Conservation (phyloP, 2,888 invertebrate species). For the Melolontha melolontha region DNA sequence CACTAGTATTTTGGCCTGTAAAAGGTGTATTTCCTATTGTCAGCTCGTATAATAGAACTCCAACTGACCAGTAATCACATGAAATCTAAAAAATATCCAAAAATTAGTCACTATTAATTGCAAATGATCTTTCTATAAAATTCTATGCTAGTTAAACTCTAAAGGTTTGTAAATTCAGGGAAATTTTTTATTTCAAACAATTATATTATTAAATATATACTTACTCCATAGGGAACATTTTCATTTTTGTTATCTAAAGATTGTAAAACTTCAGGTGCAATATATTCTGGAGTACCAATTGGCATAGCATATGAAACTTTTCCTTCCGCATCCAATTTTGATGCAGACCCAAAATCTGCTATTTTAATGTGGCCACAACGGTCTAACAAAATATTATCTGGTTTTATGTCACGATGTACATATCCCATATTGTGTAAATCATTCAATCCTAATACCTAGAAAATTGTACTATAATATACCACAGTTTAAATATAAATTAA, state of each 20-base stretch:
- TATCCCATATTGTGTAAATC: constrained; percentile 85
- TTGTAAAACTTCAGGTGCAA: constrained; percentile 85
- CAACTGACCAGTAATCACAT: constrained; percentile 92
- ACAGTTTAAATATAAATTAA: constrained; percentile 11
- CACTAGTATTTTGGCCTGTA: constrained; percentile 70
- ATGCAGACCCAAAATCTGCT: constrained; percentile 87
- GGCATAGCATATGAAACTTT: constrained; percentile 70
- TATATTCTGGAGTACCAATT: constrained; percentile 88
- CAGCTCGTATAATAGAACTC: constrained; percentile 86
- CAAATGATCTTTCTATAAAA: constrained; percentile 9
- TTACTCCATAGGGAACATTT: constrained; percentile 60
- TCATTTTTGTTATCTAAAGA: constrained; percentile 68
- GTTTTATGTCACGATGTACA: constrained; percentile 89
- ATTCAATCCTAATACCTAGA: constrained; percentile 74
- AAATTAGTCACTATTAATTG: constrained; percentile 2
- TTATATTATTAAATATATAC: constrained; percentile 36
- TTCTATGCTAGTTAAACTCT: not conserved
- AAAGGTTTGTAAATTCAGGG: too few relatives aligned
- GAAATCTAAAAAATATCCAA: constrained; percentile 69
- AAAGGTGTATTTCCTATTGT: constrained; percentile 84
- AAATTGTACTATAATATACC: constrained; percentile 15
- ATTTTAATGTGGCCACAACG: constrained; percentile 88
- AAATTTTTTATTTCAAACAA: too few relatives aligned
- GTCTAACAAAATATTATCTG: constrained; percentile 86
- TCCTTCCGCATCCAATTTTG: constrained; percentile 76